Evolutionary conservation across 2,113 vertebrate genomes (phyloP).

Genomic region (Ardeotis arabs): DNA sequence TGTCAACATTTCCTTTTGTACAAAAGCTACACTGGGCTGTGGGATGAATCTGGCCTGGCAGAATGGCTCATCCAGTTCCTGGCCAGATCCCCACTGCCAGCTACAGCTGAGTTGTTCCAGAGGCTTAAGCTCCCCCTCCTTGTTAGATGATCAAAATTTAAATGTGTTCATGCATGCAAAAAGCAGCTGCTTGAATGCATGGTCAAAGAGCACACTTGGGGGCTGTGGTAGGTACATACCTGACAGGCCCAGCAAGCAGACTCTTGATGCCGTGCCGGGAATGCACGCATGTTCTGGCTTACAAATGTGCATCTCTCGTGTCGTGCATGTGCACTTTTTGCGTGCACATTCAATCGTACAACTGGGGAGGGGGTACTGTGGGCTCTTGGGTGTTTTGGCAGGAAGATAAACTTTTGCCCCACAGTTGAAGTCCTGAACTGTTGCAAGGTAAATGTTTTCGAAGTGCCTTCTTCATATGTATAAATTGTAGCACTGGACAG

Average conservation of each 20-base stretch:
- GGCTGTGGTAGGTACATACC: neutral
- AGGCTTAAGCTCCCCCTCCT: neutral
- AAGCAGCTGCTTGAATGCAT: neutral
- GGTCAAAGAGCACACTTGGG: neutral
- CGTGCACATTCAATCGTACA: accelerated
- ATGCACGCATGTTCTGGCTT: accelerated
- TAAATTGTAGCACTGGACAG: neutral
- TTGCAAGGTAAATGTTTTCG: neutral
- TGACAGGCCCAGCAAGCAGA: neutral
- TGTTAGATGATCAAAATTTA: neutral
- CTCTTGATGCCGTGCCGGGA: accelerated
- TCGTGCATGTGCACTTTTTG: neutral
- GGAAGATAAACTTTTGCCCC: neutral
- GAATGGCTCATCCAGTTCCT: neutral
- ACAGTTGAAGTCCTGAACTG: neutral
- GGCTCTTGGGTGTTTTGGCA: neutral
- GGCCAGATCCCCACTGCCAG: neutral
- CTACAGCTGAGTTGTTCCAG: neutral
- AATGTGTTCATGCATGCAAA: neutral
- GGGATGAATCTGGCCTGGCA: neutral
- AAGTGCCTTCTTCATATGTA: neutral
- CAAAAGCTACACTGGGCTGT: neutral
- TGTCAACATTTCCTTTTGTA: neutral
- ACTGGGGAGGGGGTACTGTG: accelerated
- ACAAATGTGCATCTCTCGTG: neutral